A percentile compares a stretch with the other conserved stretches of the same genome.
Evolutionary conservation across 1,140 invertebrate species (phyloP).

Genomic region (Caenorhabditis tropicalis): DNA sequence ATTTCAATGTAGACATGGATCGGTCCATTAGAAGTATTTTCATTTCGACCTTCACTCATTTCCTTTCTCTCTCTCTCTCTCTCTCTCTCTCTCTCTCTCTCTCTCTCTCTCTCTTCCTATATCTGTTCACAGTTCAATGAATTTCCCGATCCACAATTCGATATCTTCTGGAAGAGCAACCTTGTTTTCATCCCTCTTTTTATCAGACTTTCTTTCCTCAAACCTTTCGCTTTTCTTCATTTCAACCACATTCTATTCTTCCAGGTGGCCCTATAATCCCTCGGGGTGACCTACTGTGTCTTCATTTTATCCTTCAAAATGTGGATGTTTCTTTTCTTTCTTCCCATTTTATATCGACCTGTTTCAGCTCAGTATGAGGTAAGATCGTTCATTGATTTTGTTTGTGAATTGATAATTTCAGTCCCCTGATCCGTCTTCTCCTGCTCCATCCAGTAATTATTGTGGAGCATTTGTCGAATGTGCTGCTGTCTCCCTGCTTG

Average conservation of each 20-base stretch:
- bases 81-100: neutral
- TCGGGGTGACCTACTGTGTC: neutral
- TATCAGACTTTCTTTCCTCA: neutral
- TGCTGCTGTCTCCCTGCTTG: slow-evolving; percentile 36
- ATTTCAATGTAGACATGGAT: neutral
- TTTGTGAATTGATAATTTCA: too few relatives aligned
- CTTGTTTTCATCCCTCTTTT: too few relatives aligned
- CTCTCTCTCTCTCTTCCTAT: neutral
- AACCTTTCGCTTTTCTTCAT: neutral
- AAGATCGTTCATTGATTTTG: neutral
- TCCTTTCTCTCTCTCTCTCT: neutral
- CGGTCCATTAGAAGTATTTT: neutral
- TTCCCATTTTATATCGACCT: slow-evolving; percentile 6
- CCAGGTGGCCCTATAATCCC: slow-evolving; percentile 38
- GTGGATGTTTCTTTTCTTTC: slow-evolving; percentile 32
- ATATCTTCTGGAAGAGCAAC: neutral
- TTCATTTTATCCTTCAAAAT: neutral
- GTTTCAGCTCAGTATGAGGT: slow-evolving; percentile 32
- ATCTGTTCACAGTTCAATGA: neutral
- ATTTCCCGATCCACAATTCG: neutral
- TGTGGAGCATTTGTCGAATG: slow-evolving; percentile 45
- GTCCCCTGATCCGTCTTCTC: neutral
- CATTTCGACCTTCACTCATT: neutral
- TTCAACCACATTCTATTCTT: neutral
- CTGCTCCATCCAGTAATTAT: slow-evolving; percentile 9